Base-by-base conservation (phyloP, 2,797 vertebrate genomes). In the Periparus ater region DNA sequence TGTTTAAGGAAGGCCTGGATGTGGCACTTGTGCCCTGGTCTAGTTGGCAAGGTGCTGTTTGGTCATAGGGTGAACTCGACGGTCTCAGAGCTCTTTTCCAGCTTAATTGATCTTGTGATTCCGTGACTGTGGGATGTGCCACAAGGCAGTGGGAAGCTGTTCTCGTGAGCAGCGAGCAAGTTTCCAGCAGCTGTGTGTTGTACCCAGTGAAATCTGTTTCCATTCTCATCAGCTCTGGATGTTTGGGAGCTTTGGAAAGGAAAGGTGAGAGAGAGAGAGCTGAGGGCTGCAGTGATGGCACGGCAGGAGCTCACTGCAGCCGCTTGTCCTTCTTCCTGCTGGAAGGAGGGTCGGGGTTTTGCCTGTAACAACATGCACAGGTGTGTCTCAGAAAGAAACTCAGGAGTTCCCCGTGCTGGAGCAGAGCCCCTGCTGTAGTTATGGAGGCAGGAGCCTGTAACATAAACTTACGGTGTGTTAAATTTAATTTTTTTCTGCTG, bases 311-410 rank as follows among this genome's bases (percentile, higher is more conserved):
- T 17, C 55, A 5, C 17, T 42, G 22, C 30, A 12, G 74, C 16
- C 2, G 1, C 22, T 13, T 19, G 1, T 3, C 21, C 26, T 34
- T 17, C 1, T 6, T 22, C 14, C 32, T 34, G 26, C 54, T 6
- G 42, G 50, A 23, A 20, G 27, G 21, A 63, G 36, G 7, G 4
- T 18, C 4, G 1, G 17, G 7, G 20, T 9, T 17, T 40, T 18
- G 44, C 29, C 14, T 16, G n/a, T 25, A 8, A 3, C 10, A 7
- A 3, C 19, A 1, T 0, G 0, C 23, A 5, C 8, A 8, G 23
- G 4, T 10, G 53, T 22, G 40, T 10, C 30, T 42, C 17, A 29
- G 3, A 44, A 13, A 1, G 4, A 30, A 22, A 4, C 13, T 13
- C 18, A 7, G 34, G 40, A 38, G 48, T 25, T 17, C 40, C 22